A percentile compares a stretch with the other conserved stretches of the same genome.
Conservation (phyloP, 2,797 vertebrate genomes). For the Vespertilio murinus region DNA sequence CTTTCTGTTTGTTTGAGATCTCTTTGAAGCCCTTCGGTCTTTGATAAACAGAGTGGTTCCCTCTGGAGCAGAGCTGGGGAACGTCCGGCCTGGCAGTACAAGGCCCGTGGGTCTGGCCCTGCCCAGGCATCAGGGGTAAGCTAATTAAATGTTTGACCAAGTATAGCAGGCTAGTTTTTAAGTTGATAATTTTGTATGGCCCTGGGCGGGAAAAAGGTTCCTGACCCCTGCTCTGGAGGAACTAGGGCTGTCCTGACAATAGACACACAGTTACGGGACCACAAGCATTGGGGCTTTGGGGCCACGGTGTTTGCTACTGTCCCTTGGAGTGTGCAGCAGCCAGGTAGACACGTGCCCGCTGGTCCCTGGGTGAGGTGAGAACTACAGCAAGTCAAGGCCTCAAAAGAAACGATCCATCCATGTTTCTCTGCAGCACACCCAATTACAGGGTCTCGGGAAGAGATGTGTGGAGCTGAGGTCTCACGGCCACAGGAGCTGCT, state of each 20-base stretch:
- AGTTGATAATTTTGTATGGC: no score
- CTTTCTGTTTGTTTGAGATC: constrained; percentile 16
- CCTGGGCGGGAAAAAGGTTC: no score
- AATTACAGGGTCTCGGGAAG: neutral
- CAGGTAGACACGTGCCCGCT: neutral
- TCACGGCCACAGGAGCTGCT: neutral
- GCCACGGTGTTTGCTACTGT: neutral
- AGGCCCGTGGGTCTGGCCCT: no score
- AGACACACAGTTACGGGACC: neutral
- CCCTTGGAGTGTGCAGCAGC: neutral
- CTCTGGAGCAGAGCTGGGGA: no score
- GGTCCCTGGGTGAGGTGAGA: neutral
- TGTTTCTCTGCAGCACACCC: neutral
- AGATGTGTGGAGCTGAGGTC: neutral
- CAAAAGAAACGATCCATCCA: neutral
- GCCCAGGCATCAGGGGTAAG: no score
- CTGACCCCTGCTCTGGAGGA: neutral
- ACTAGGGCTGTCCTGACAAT: neutral
- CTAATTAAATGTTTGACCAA: no score
- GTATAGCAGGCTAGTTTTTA: no score
- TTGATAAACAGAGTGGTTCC: neutral
- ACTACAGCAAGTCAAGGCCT: neutral
- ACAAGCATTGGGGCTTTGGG: neutral
- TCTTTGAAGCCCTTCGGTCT: neutral
- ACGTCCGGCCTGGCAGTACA: no score